Conservation (phyloP, 2,113 vertebrate species). For the Pollimyrus isidori region DNA sequence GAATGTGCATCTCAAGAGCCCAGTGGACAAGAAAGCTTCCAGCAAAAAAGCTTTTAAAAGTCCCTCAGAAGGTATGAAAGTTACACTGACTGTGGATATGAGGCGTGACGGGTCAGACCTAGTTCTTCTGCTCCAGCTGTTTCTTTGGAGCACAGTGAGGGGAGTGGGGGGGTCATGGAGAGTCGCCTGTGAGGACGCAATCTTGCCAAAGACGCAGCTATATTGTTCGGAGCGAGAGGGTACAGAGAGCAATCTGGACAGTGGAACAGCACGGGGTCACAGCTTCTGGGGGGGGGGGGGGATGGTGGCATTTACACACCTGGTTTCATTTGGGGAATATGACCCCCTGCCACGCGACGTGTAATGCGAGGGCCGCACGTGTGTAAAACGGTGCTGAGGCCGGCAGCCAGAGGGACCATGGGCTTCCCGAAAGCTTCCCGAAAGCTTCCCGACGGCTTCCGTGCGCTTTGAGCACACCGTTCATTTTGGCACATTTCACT, state of each 20-base stretch:
- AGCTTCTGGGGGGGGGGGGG: constrained; percentile 2
- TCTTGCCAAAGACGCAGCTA: not conserved
- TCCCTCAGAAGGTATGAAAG: constrained; percentile 36
- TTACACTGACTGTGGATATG: constrained; percentile 45
- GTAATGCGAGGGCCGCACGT: not conserved
- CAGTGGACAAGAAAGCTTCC: not conserved
- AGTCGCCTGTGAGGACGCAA: not conserved
- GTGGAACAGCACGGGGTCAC: constrained; percentile 17
- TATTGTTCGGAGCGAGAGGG: not conserved
- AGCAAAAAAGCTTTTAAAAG: not conserved
- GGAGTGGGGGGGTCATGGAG: constrained; percentile 39
- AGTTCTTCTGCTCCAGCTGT: constrained; percentile 58
- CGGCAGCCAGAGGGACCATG: not conserved
- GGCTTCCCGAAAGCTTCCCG: not conserved
- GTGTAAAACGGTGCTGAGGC: not conserved
- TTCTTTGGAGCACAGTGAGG: constrained; percentile 40
- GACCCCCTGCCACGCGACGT: not conserved
- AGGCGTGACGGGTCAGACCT: constrained; percentile 65
- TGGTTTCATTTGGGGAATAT: not conserved
- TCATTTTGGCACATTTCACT: not conserved
- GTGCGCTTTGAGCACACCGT: not conserved
- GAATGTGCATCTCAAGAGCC: not conserved
- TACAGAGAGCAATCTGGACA: not conserved
- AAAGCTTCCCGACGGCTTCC: not conserved
- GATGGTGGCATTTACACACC: not conserved